Percentiles rank a stretch among this genome's conserved stretches.
phyloP scores from a whole-genome alignment of 2,888 invertebrate genomes.

The Lapara coniferarum region DNA sequence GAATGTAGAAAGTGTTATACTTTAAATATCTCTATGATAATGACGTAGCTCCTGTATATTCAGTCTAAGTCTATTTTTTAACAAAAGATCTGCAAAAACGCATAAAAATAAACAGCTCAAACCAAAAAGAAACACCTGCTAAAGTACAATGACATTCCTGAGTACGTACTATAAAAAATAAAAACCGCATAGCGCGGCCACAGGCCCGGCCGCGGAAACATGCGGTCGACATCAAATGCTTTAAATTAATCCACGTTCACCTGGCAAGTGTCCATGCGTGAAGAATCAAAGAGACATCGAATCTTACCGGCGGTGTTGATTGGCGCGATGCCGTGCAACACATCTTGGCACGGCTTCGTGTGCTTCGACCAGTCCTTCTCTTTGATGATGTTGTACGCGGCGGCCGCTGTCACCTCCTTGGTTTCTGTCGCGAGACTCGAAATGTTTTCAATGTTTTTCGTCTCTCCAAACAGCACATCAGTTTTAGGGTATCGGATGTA shows the following conservation, averaged over 20 bases:
- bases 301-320: slow-evolving; percentile 62
- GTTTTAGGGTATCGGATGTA: slow-evolving; percentile 86
- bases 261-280: background rate
- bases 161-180: background rate
- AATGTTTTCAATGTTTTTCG: slow-evolving; percentile 52
- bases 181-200: background rate
- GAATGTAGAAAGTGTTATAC: too few relatives aligned
- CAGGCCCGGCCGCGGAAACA: background rate
- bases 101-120: background rate
- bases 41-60: too few relatives aligned
- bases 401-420: slow-evolving; percentile 54
- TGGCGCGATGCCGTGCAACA: slow-evolving; percentile 78
- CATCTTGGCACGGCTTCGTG: slow-evolving; percentile 87
- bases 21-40: too few relatives aligned
- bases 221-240: background rate
- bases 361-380: slow-evolving; percentile 85
- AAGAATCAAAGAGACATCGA: background rate
- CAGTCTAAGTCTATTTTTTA: too few relatives aligned
- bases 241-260: background rate
- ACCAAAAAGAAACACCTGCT: background rate
- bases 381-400: slow-evolving; percentile 56
- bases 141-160: slow-evolving; percentile 10
- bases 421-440: slow-evolving; percentile 53
- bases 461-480: slow-evolving; percentile 65
- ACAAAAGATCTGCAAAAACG: background rate